phyloP scores from a whole-genome alignment of 37 sponge, comb jelly and placozoan species.

The Ephydatia muelleri region DNA sequence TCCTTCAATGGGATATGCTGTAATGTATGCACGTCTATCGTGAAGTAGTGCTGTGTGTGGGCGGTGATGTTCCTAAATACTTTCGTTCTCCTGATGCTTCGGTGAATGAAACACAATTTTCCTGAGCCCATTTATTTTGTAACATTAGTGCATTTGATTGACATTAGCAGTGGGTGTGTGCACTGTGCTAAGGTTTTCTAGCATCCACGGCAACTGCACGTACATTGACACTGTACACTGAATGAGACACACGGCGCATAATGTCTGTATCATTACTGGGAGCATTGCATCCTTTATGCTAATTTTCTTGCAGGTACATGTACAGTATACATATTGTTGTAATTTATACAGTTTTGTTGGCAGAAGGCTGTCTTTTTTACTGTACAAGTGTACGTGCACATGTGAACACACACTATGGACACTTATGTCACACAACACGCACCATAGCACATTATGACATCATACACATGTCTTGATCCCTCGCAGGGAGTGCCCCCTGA shows the following conservation, averaged over 20 bases:
- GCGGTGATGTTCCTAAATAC: conserved; percentile 12
- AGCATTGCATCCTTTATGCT: no score
- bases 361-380: neutral
- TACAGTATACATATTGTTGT: no score
- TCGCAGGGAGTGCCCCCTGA: conserved; percentile 90
- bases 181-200: neutral
- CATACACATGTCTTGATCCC: neutral
- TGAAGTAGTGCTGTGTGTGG: neutral
- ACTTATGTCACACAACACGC: neutral
- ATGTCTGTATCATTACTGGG: neutral
- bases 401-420: neutral
- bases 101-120: no score
- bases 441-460: neutral
- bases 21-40: no score
- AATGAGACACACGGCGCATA: neutral
- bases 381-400: neutral
- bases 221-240: neutral
- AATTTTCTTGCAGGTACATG: no score
- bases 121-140: no score
- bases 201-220: neutral
- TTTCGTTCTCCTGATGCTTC: conserved; percentile 25
- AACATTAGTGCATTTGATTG: no score
- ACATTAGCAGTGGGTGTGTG: no score
- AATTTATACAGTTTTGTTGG: no score
- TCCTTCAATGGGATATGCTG: no score